Evolutionary conservation across 2,797 vertebrate genomes (phyloP).

Genomic region (Miichthys miiuy): DNA sequence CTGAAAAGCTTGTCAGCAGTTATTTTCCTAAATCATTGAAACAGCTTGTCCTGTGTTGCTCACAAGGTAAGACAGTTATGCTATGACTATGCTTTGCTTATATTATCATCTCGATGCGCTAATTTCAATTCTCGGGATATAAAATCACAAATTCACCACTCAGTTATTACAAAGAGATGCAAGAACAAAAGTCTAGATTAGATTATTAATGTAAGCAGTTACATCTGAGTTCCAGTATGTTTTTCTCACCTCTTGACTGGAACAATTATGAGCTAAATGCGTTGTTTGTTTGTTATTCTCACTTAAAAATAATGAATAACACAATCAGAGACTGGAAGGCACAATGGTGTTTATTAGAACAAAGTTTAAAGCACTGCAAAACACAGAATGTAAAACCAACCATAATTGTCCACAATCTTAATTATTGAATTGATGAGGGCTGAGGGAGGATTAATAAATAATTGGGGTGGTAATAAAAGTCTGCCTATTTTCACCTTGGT

Average conservation of each 20-base stretch:
- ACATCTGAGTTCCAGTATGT: conserved; percentile 9
- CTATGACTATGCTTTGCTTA: neutral
- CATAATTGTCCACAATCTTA: conserved; percentile 26
- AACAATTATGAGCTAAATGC: conserved; percentile 38
- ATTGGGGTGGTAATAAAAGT: conserved; percentile 53
- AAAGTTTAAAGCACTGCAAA: conserved; percentile 38
- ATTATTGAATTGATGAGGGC: conserved; percentile 56
- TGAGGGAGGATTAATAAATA: conserved; percentile 51
- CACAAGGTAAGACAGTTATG: neutral
- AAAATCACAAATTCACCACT: conserved; percentile 7
- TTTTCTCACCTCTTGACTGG: conserved; percentile 39
- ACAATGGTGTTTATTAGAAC: conserved; percentile 32
- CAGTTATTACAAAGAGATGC: neutral
- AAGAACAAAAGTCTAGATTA: conserved; percentile 1
- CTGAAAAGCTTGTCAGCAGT: conserved; percentile 41
- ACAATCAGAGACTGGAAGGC: conserved; percentile 27
- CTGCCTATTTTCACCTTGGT: conserved; percentile 55
- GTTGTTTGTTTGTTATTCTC: conserved; percentile 29
- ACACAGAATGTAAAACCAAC: conserved; percentile 37
- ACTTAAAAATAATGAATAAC: conserved; percentile 49
- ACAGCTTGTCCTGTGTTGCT: conserved; percentile 24
- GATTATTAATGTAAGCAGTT: conserved; percentile 16
- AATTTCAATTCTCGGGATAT: neutral
- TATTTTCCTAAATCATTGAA: conserved; percentile 34
- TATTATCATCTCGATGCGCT: neutral